Evolutionary conservation across 23 tunicate genomes (phyloP), one percentile per base, ranked within the genome.

Genomic region (Trididemnum clinides): DNA sequence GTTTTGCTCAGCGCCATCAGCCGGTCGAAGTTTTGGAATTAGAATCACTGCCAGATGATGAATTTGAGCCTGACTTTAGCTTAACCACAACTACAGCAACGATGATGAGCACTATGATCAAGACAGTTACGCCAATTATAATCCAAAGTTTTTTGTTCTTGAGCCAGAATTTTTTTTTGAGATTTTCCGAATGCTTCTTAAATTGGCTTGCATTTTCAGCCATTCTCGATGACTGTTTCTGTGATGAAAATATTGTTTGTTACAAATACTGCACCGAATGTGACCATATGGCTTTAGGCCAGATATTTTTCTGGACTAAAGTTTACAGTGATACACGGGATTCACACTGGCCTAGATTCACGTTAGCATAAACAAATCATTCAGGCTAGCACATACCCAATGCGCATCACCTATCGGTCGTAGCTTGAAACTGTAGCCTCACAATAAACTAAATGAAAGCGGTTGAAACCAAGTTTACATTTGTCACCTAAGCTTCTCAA

Each of bases 141-240:
- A 87, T 87, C 85, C 86, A 87, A 80, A 80, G 49, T 34, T 70
- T 87, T 32, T 80, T 30, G 71, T 87, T 87, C 57, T 87, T 66
- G 19, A 20, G 33, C 91, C 91, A 87, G 80, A 65, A 82, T 51
- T 79, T 81, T 32, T 51, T 69, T 72, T 87, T 87, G 15, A 87
- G 49, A 49, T 87, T 59, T 25, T 80, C 33, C 19, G 91, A 71
- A 19, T 80, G 64, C 20, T 39, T 70, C 44, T 87, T 57, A 71
- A 87, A 87, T 34, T 57, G 31, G 31, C 69, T 70, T 0, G 91
- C 80, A 31, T 65, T 50, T 50, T 69, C 85, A 2, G 32, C 85
- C 10, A 87, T 28, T 18, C 66, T 33, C 18, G 31, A 28, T 33
- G 91, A 85, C 39, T 87, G 84, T 54, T 80, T 71, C 91, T 87